Evolutionary conservation across 1,140 invertebrate genomes (phyloP), one percentile per base, ranked within the genome.

Genomic region (Atta cephalotes): DNA sequence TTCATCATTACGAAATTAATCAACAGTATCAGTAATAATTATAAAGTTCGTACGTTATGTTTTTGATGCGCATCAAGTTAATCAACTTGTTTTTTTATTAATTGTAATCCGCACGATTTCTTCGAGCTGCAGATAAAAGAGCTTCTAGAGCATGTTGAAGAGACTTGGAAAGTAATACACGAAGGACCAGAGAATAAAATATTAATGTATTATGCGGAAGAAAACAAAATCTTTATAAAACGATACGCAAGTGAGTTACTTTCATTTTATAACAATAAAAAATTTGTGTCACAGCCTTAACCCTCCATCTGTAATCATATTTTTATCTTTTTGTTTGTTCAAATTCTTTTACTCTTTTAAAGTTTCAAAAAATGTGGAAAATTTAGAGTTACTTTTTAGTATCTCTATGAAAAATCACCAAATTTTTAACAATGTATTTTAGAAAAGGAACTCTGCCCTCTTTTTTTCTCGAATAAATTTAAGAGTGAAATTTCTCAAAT

Each of bases 31-130:
- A 72, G 1, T 45, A 80, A 68, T 39, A 72, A 68, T 25, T 18
- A 39, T 14, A 81, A 72, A 82, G 78, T 72, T 58, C 28, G 86
- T 66, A 25, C 6, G 31, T 76, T 58, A 62, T 21, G 21, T 60
- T 66, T 87, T 7, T 39, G 9, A 18, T 2, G 5, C 7, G 5
- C 21, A 10, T 0, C 2, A 25, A 9, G 12, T 56, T 18, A 53
- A n/a, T 35, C 12, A 14, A 18, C 14, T 45, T 6, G 18, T 70
- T 63, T 39, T 51, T 10, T 49, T 51, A 12, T 45, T 1, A 80
- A 79, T 28, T 65, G 25, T 81, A 56, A 63, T 70, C 12, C 31
- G 3, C 25, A 65, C 10, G 21, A 56, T 56, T 71, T 66, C 10
- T 60, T 72, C 28, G n/a, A 66, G 18, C 14, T 58, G 14, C 51